Percentiles rank a stretch among this genome's conserved stretches.
Evolutionary conservation across 2,113 vertebrate species (phyloP).

Genomic region (Hepsetus odoe): DNA sequence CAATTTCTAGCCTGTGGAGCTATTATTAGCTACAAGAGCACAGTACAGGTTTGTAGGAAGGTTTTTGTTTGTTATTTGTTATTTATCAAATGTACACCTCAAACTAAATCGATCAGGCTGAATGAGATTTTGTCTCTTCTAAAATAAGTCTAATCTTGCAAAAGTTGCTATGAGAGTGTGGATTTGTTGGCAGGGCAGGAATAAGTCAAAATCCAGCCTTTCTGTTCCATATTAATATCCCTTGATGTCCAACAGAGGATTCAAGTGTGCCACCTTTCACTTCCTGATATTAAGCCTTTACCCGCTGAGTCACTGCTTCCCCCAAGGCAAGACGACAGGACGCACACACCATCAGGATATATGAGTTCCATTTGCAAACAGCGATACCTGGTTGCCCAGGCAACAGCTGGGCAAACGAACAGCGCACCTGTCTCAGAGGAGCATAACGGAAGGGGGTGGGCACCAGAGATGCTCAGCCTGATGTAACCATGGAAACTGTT

Average conservation of each 20-base stretch:
- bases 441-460: slow-evolving; percentile 14
- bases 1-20: too few relatives aligned
- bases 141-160: too few relatives aligned
- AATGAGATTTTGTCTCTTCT: too few relatives aligned
- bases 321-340: slow-evolving; percentile 25
- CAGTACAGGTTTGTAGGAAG: too few relatives aligned
- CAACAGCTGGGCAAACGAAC: slow-evolving; percentile 41
- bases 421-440: slow-evolving; percentile 39
- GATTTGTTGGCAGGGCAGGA: background rate
- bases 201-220: background rate
- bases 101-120: too few relatives aligned
- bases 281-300: slow-evolving; percentile 1
- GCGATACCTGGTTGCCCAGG: slow-evolving; percentile 48
- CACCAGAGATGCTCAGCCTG: slow-evolving; percentile 35
- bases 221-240: background rate
- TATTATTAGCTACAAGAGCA: too few relatives aligned
- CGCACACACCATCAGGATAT: slow-evolving; percentile 18
- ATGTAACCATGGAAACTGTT: slow-evolving; percentile 59
- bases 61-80: too few relatives aligned
- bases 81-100: too few relatives aligned
- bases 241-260: background rate
- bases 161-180: background rate
- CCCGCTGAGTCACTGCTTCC: slow-evolving; percentile 7
- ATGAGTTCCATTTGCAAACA: slow-evolving; percentile 38
- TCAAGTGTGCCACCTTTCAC: background rate